Evolutionary conservation across 2,797 vertebrate species (phyloP), one percentile per base, ranked within the genome.

Genomic region (Spea hammondii): DNA sequence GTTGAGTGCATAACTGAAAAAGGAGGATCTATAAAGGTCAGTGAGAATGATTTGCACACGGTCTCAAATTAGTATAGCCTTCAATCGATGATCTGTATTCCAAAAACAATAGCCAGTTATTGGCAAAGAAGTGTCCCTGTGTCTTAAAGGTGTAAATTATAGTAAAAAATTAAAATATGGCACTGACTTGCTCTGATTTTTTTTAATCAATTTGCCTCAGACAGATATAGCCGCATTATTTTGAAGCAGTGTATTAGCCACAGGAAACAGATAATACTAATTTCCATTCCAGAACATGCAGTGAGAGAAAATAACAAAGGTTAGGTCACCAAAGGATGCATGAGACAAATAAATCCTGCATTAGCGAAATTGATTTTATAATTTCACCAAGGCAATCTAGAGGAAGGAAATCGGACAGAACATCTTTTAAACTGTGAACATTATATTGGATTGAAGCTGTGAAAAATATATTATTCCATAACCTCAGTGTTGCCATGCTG

Each of bases 311-410:
- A 76, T 51, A 74, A 9, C 80, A 53, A 82, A 83, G 79, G 83
- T 76, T 76, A 68, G 83, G 86, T 85, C 69, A 70, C 32, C 72
- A 80, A 68, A 72, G 62, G 55, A 80, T 74, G 8, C 12, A 44
- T 45, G 49, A 48, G 50, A 74, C 84, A 79, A 78, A 88, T 87
- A 87, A 82, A 86, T 89, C 85, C 86, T 84, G 3, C 47, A 32
- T 83, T 85, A 76, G 77, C 6, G 10, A 83, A 83, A 85, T 86
- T 79, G 84, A 85, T 87, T 87, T 85, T 80, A 73, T 77, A 81
- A 75, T 72, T 83, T 80, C 79, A 68, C 81, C 79, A 82, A 84
- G 50, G 55, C 49, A 64, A 62, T 72, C 86, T 84, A 10, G 62
- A 75, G 79, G 82, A 75, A 17, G 69, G 55, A 51, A 71, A 62